These are phyloP conservation scores for Ptiloglossa arizonensis DNA, from an alignment of 1,140 invertebrate species.

Conservation along the genomic window DNA sequence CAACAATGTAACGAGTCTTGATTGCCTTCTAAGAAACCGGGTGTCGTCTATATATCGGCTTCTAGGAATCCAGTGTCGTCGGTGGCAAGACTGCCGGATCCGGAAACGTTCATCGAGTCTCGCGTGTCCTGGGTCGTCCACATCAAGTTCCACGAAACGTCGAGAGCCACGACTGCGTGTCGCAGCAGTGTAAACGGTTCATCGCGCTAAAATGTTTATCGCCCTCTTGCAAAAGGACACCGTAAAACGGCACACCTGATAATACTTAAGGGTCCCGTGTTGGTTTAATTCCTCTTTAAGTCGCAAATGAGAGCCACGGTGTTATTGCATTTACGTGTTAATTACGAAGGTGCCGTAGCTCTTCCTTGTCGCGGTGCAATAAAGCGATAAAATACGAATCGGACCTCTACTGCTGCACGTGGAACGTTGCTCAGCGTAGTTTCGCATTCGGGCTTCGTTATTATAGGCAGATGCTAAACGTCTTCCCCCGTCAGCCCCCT, in stretches of 20 bases:
- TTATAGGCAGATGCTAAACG: conserved; percentile 38
- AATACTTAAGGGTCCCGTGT: neutral
- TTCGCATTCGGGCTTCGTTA: conserved; percentile 8
- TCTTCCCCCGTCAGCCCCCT: neutral
- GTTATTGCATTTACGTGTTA: conserved; percentile 21
- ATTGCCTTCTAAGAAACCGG: too few species aligned
- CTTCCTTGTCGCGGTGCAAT: conserved; percentile 13
- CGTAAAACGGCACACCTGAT: neutral
- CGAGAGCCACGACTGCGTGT: neutral
- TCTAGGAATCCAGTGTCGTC: too few species aligned
- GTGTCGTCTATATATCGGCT: too few species aligned
- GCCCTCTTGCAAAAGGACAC: neutral
- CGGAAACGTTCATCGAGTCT: too few species aligned
- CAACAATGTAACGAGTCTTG: too few species aligned
- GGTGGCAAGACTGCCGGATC: too few species aligned
- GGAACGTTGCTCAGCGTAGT: neutral
- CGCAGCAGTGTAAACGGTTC: neutral
- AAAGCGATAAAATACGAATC: conserved; percentile 26
- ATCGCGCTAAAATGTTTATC: neutral
- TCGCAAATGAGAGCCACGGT: neutral
- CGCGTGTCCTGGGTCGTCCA: too few species aligned
- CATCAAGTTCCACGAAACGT: too few species aligned
- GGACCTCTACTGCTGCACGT: neutral
- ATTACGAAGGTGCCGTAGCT: conserved; percentile 18
- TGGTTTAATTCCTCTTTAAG: neutral